Base-by-base conservation (phyloP, 2,113 vertebrate genomes). In the Corydoras sp. region DNA sequence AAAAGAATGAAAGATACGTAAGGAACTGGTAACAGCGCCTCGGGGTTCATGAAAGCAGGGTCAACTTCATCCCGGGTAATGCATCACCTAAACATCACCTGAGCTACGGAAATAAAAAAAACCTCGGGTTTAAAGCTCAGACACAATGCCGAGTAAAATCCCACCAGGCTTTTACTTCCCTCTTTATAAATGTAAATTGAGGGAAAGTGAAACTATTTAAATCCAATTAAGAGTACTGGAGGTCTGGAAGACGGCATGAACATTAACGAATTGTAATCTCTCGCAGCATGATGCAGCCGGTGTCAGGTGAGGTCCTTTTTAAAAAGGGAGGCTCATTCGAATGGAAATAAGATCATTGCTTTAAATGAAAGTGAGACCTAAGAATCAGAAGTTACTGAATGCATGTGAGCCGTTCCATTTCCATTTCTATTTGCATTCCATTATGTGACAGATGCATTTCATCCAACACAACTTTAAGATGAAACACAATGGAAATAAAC, bases 21-120 rank as follows among this genome's bases (percentile, higher is more conserved):
- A 48, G 15, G 43, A 50, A 24, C 49, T 24, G 18, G n/a, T 65
- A 65, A 65, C 29, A 68, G 30, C 58, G 53, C 29, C 55, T 75
- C 63, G 67, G 35, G 43, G 0, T 2, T 3, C n/a, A 53, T 10
- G 55, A 49, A 67, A 62, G n/a, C 6, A 18, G 68, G 51, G 51
- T 53, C 51, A 53, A 53, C 51, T 14, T 53, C 51, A 53, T 53
- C 51, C 13, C 51, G 5, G 11, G 13, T 12, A 53, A 12, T 53
- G 51, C 51, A 53, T 53, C 51, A 51, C 49, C 11, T 11, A 51
- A 7, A 51, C 49, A 9, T 51, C 11, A 12, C 51, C 3, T 14
- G 10, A 14, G 3, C 5, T 14, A 12, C 1, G 11, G 3, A 54
- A 48, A 13, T 18, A 48, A 14, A 10, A 14, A 10, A 14, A 10